Percentiles rank a stretch among this genome's conserved stretches.
phyloP scores from a whole-genome alignment of 2,113 vertebrate genomes.

The Casuarius casuarius region DNA sequence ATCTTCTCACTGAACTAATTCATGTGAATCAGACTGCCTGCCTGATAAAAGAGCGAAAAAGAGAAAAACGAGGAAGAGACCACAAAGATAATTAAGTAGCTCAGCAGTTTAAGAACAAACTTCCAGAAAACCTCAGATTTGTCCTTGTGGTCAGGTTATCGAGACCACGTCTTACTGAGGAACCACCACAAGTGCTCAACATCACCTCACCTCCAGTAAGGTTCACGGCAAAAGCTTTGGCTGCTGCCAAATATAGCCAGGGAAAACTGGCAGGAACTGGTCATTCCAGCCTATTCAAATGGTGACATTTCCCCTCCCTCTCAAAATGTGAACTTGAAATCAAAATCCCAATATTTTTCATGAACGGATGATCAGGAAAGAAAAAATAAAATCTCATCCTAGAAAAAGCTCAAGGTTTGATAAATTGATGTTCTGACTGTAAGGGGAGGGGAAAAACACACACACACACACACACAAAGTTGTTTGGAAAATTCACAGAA shows the following conservation, averaged over 20 bases:
- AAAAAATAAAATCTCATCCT: not conserved
- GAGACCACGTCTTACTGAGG: not conserved
- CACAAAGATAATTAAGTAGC: not conserved
- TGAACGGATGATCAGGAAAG: not conserved
- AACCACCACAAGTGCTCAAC: not conserved
- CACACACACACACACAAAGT: not conserved
- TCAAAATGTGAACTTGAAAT: not conserved
- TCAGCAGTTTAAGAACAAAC: not conserved
- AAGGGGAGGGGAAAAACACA: not conserved
- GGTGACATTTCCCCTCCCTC: not conserved
- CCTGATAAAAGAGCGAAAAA: not conserved
- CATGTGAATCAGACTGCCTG: not conserved
- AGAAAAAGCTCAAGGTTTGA: not conserved
- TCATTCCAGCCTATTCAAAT: not conserved
- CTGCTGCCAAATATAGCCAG: not conserved
- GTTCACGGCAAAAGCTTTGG: not conserved
- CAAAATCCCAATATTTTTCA: not conserved
- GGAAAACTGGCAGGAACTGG: not conserved
- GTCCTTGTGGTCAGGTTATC: not conserved
- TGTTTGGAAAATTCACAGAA: not conserved
- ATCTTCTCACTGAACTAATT: not conserved
- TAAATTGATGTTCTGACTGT: not conserved
- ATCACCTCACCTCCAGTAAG: not conserved
- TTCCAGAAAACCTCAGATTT: not conserved
- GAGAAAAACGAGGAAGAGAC: not conserved